Evolutionary conservation across 2,113 vertebrate species (phyloP), one percentile per base, ranked within the genome.

Genomic region (Mirounga angustirostris): DNA sequence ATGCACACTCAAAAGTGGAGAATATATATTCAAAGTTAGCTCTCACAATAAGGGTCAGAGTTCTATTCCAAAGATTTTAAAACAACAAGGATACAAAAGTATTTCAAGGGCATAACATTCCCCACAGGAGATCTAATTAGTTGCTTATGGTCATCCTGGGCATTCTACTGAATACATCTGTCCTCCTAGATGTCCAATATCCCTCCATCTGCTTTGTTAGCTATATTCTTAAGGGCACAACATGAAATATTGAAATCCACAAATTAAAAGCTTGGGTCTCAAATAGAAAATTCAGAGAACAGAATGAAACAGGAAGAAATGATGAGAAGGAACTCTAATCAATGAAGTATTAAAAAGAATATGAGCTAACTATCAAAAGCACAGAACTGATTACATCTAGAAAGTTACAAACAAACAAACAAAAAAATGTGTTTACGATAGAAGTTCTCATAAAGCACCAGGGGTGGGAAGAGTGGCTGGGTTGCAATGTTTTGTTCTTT

Each of bases 61-160:
- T 83, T 90, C 13, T 80, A 9, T 85, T 95, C 12, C 59, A 78
- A 87, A 93, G 30, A 56, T 19, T 95, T 91, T 80, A 95, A 92
- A 95, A 65, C n/a, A 94, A 67, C 46, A 82, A 93, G n/a, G 16
- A 52, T 83, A 69, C 7, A 67, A 73, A 96, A 73, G 50, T 88
- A 91, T 97, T 96, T 79, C 82, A 96, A 97, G 89, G 16, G 12
- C 33, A 73, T 73, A 85, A 4, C 0, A 0, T 84, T 71, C 26
- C 50, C 87, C 65, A 89, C 19, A 92, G 59, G 54, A 97, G 91
- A 97, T 33, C 21, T 95, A 33, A 8, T 87, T 97, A 95, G 76
- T 91, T 95, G 84, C 30, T 95, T 94, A 71, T 79, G 22, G 65
- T 98, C 95, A 91, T 89, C 90, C 56, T 46, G 83, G 14, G 10